Conservation (phyloP, 1,140 invertebrate genomes). For the Camponotus vicinus region DNA sequence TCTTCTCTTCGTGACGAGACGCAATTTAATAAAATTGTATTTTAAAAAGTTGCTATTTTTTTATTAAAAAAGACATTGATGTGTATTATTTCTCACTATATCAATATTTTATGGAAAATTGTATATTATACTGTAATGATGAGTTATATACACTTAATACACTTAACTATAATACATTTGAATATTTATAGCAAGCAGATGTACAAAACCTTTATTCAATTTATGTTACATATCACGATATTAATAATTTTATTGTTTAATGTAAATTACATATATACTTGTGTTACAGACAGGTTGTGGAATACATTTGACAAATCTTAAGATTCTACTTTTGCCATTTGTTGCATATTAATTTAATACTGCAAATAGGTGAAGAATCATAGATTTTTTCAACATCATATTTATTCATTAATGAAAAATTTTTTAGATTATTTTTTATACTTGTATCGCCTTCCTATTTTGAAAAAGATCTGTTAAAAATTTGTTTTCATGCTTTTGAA, state of each 20-base stretch:
- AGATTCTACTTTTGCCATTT: conserved; percentile 31
- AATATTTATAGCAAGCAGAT: conserved; percentile 60
- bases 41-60: background rate
- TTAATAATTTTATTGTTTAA: conserved; percentile 71
- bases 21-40: background rate
- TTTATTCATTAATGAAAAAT: conserved; percentile 19
- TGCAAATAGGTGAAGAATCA: background rate
- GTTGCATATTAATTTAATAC: background rate
- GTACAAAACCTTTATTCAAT: conserved; percentile 27
- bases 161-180: conserved; percentile 62
- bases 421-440: conserved; percentile 40
- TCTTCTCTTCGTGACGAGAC: background rate
- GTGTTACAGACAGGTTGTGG: conserved; percentile 78
- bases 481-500: conserved; percentile 44
- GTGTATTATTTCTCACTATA: background rate
- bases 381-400: background rate
- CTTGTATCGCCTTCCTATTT: conserved; percentile 62
- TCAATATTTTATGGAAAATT: conserved; percentile 61
- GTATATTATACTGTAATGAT: conserved; percentile 56
- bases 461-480: conserved; percentile 13
- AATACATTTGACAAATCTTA: conserved; percentile 67
- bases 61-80: conserved; percentile 4
- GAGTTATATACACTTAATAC: conserved; percentile 11
- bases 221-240: conserved; percentile 36
- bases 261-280: conserved; percentile 81